Percentiles rank a stretch among this genome's conserved stretches.
Evolutionary conservation across 2,797 vertebrate genomes (phyloP).

Genomic region (Macrochelys suwanniensis): DNA sequence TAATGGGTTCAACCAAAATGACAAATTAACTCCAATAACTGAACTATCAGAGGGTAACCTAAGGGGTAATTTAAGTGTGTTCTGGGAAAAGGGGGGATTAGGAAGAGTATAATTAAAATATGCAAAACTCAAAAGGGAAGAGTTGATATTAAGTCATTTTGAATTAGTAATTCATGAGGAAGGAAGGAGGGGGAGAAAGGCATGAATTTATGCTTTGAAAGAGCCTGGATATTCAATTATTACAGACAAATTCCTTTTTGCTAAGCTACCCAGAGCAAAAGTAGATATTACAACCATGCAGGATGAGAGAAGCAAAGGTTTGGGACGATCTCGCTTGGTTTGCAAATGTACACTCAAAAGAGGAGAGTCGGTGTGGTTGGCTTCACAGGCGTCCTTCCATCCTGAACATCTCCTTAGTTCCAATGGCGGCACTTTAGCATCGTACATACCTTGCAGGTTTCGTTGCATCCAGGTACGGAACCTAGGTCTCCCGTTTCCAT

Average conservation of each 20-base stretch:
- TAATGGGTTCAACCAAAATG: conserved; percentile 36
- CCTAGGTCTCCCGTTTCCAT: conserved; percentile 33
- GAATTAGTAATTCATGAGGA: conserved; percentile 67
- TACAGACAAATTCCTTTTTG: not conserved
- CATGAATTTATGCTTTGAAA: conserved; percentile 58
- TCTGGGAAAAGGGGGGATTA: conserved; percentile 67
- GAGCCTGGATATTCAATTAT: conserved; percentile 46
- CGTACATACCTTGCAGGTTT: conserved; percentile 78
- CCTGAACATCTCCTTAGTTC: not conserved
- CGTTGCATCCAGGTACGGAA: conserved; percentile 73
- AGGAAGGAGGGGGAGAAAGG: conserved; percentile 17
- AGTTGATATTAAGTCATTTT: conserved; percentile 63
- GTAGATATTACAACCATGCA: rapidly evolving
- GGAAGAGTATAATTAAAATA: conserved; percentile 70
- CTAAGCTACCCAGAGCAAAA: conserved; percentile 27
- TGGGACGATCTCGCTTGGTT: not conserved
- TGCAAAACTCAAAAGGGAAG: conserved; percentile 61
- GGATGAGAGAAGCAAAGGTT: not conserved
- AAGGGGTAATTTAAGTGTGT: conserved; percentile 52
- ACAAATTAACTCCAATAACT: conserved; percentile 58
- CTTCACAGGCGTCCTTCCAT: not conserved
- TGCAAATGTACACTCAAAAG: not conserved
- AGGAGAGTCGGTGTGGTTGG: not conserved
- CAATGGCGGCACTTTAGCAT: no score
- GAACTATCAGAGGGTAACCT: conserved; percentile 51